Evolutionary conservation across 1,140 invertebrate genomes (phyloP).

Genomic region (Aleiodes sp.): DNA sequence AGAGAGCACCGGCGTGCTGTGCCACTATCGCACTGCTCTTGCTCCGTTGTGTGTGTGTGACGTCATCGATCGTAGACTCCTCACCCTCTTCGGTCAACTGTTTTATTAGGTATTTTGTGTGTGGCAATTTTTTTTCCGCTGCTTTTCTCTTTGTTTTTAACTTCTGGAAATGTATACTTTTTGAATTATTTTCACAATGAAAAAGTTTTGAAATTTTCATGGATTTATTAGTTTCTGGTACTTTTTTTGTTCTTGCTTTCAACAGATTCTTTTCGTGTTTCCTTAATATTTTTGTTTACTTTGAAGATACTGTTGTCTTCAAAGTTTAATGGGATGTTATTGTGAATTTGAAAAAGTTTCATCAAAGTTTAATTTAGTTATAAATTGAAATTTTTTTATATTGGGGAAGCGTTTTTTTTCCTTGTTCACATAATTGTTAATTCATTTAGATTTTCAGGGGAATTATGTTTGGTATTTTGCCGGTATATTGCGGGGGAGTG

Average conservation of each 20-base stretch:
- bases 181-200: not conserved
- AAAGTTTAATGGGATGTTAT: conserved; percentile 8
- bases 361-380: too few relatives aligned
- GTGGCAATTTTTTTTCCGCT: not conserved
- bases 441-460: too few relatives aligned
- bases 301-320: not conserved
- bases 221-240: too few relatives aligned
- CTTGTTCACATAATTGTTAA: too few relatives aligned
- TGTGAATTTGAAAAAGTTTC: not conserved
- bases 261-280: not conserved
- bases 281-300: not conserved
- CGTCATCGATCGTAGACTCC: conserved; percentile 46
- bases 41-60: conserved; percentile 43
- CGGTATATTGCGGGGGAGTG: not conserved
- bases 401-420: too few relatives aligned
- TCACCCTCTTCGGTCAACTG: conserved; percentile 37
- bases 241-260: too few relatives aligned
- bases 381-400: too few relatives aligned
- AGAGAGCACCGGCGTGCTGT: conserved; percentile 26
- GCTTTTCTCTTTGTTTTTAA: not conserved
- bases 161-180: too few relatives aligned
- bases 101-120: conserved; percentile 1
- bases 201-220: too few relatives aligned
- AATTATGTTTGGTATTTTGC: too few relatives aligned
- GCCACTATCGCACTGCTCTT: conserved; percentile 42